phyloP scores from a whole-genome alignment of 2,888 invertebrate genomes.

The Monopis laevigella region DNA sequence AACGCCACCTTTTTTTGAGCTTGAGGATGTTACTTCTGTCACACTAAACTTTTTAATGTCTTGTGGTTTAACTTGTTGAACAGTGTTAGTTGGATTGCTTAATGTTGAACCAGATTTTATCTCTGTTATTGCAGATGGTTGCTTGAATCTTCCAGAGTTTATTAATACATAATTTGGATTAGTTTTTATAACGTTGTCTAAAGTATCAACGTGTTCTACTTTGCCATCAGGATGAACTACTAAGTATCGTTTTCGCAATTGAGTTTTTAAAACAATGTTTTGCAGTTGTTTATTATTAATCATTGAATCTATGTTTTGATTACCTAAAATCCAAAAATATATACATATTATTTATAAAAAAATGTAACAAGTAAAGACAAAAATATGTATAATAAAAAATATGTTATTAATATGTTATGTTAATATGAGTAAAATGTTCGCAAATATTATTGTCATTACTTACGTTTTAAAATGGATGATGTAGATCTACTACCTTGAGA shows the following conservation, averaged over 20 bases:
- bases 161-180: conserved; percentile 26
- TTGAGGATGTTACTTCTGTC: conserved; percentile 1
- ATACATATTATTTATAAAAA: too few species aligned
- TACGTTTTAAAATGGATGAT: too few species aligned
- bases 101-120: not conserved
- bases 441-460: too few species aligned
- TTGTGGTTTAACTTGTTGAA: not conserved
- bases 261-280: conserved; percentile 2
- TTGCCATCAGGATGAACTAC: conserved; percentile 34
- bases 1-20: too few species aligned
- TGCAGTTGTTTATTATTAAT: conserved; percentile 2
- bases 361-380: too few species aligned
- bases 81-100: not conserved
- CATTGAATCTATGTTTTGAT: too few species aligned
- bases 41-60: conserved; percentile 6
- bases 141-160: conserved; percentile 15
- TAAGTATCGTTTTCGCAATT: conserved; percentile 24
- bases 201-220: conserved; percentile 28
- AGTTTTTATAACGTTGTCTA: conserved; percentile 23
- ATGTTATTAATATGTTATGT: too few species aligned
- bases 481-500: too few species aligned
- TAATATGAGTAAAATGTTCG: too few species aligned
- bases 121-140: too few species aligned
- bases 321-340: too few species aligned
- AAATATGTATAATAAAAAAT: too few species aligned